Conservation (phyloP, 2,797 vertebrate genomes). For the Hephaestus fuliginosus region DNA sequence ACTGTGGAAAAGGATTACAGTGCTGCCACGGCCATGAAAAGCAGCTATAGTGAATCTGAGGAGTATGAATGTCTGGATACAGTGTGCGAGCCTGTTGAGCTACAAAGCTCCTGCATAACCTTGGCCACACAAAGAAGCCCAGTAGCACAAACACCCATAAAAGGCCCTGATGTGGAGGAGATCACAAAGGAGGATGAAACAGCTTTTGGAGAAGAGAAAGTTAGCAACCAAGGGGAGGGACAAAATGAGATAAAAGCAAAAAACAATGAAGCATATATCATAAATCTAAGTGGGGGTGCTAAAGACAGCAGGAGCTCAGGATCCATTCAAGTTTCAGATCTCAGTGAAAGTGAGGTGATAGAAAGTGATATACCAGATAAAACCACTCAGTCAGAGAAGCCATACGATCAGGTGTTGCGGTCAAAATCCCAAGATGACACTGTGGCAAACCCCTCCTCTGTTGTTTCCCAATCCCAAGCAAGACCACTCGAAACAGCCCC, state of each 20-base stretch:
- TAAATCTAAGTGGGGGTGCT: constrained; percentile 44
- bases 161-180: constrained; percentile 64
- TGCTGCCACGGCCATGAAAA: constrained; percentile 33
- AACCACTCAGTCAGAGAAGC: constrained; percentile 34
- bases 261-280: constrained; percentile 49
- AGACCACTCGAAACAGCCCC: constrained; percentile 26
- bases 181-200: constrained; percentile 66
- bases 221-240: constrained; percentile 56
- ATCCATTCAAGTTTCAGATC: constrained; percentile 34
- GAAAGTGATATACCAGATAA: constrained; percentile 23
- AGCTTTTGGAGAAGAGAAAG: constrained; percentile 54
- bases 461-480: constrained; percentile 25
- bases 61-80: constrained; percentile 66
- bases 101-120: constrained; percentile 60
- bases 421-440: constrained; percentile 33
- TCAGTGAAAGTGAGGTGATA: constrained; percentile 28
- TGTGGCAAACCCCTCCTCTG: neutral
- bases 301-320: constrained; percentile 28
- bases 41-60: constrained; percentile 43
- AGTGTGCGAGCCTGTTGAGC: constrained; percentile 45
- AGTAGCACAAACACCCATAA: constrained; percentile 58
- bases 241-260: constrained; percentile 41
- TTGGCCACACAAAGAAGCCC: constrained; percentile 54
- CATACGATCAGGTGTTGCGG: constrained; percentile 22
- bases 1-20: constrained; percentile 43